These are phyloP conservation scores for Meloidogyne hapla DNA, from an alignment of 1,140 invertebrate species.

Conservation along the genomic window DNA sequence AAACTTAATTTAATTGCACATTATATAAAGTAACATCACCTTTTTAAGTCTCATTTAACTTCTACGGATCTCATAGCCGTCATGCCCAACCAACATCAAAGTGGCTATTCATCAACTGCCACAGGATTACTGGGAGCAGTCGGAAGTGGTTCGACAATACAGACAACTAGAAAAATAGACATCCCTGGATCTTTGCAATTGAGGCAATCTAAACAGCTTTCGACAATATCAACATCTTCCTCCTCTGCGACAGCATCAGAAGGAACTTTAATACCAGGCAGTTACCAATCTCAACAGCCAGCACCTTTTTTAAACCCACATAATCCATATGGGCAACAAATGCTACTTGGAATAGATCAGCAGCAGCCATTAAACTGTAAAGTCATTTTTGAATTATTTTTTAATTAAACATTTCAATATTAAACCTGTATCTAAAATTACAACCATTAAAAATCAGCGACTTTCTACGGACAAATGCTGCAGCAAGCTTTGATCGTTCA, in stretches of 20 bases:
- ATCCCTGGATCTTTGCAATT: neutral
- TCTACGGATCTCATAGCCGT: neutral
- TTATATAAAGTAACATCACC: too few species aligned
- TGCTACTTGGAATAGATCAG: neutral
- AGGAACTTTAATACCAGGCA: neutral
- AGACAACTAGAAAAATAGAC: too few species aligned
- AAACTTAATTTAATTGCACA: too few species aligned
- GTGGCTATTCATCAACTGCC: neutral
- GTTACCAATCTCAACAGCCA: neutral
- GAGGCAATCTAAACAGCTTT: neutral
- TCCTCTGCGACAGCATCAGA: neutral
- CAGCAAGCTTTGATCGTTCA: constrained; percentile 84
- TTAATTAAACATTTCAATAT: too few species aligned
- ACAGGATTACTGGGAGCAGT: constrained; percentile 10
- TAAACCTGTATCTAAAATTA: too few species aligned
- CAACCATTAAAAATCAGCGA: constrained; percentile 74
- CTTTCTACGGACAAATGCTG: constrained; percentile 85
- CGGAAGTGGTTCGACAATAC: neutral
- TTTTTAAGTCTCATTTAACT: neutral
- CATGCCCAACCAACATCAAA: constrained; percentile 4
- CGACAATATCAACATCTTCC: neutral
- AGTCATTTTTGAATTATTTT: neutral
- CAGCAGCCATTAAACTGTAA: neutral
- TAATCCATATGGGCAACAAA: constrained; percentile 35
- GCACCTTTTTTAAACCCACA: constrained; percentile 1